phyloP scores from a whole-genome alignment of 2,888 invertebrate species.

The Diaprepes abbreviatus region DNA sequence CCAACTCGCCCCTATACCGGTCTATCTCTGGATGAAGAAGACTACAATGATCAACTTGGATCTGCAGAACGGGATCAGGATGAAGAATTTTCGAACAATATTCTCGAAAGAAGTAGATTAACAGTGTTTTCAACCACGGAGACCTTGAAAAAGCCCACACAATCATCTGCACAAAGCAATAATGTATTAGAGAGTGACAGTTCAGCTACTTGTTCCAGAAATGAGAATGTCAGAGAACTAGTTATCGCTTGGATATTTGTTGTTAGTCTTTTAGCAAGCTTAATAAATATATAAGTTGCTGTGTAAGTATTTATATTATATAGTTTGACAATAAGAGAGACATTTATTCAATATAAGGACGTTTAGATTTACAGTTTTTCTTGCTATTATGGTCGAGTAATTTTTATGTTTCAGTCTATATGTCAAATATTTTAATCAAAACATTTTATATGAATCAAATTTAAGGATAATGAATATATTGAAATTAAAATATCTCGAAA shows the following conservation, averaged over 20 bases:
- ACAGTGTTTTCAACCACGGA: constrained; percentile 28
- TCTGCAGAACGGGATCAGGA: constrained; percentile 81
- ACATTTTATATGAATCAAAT: too few species aligned
- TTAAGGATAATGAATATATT: too few species aligned
- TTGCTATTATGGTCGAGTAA: too few species aligned
- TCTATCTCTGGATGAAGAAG: constrained; percentile 69
- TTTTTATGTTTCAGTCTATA: too few species aligned
- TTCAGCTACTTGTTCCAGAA: constrained; percentile 9
- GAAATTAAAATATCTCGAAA: too few species aligned
- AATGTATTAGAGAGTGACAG: constrained; percentile 29
- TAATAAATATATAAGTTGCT: constrained; percentile 8
- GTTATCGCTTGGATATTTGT: constrained; percentile 36
- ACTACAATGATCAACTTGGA: constrained; percentile 78
- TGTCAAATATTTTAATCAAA: too few species aligned
- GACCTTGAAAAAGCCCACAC: constrained; percentile 29
- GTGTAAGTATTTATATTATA: constrained; percentile 31
- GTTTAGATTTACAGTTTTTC: constrained; percentile 5
- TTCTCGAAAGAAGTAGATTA: constrained; percentile 55
- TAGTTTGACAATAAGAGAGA: constrained; percentile 46
- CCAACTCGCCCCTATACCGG: constrained; percentile 72
- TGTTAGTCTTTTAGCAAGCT: background rate
- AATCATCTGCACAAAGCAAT: constrained; percentile 37
- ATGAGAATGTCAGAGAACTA: constrained; percentile 23
- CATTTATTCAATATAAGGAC: constrained; percentile 13
- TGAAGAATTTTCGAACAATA: constrained; percentile 68